Evolutionary conservation across 92 coral and sea anemone species (phyloP), one percentile per base, ranked within the genome.

Genomic region (Epizoanthus stellaris): DNA sequence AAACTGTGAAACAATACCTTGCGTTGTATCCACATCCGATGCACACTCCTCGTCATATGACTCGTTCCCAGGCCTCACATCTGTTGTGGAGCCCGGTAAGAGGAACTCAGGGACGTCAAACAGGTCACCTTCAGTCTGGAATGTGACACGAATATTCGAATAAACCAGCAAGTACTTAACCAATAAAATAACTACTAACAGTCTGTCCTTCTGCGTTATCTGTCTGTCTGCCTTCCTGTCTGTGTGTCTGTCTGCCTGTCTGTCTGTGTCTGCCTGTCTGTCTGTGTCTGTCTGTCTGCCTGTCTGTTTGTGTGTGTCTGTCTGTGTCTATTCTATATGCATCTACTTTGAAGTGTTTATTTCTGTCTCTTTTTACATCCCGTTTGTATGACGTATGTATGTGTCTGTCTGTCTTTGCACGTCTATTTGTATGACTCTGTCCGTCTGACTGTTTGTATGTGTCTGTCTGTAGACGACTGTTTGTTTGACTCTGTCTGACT

Each of bases 21-120:
- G 72, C 0, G 83, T 63, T 40, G 60, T 61, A 20, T 63, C 72
- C 9, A 79, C 11, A 10, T 79, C 72, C 13, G 72, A 63, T 13
- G 56, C 13, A 13, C 9, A 52, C 1, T 61, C 83, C 11, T 79
- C 72, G 53, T 79, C 83, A 14, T 63, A 21, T 21, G 83, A 79
- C 71, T 79, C 83, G 43, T 63, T 70, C 11, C 61, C 72, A 79
- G 83, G 83, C 60, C 67, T 63, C 49, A 62, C 58, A 63, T 63
- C 21, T 7, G 16, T 21, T 1, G 60, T 11, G 8, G 83, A 63
- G 0, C 83, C 70, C 72, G 83, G 70, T 20, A 79, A 21, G 30
- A 79, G 83, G 25, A 79, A 79, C 72, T 79, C 83, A 2, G 83
- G 83, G n/a, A 79, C 10, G 17, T 79, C 83, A 43, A n/a, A 61